phyloP scores from a whole-genome alignment of 2,113 vertebrate genomes.

The Circaetus gallicus region DNA sequence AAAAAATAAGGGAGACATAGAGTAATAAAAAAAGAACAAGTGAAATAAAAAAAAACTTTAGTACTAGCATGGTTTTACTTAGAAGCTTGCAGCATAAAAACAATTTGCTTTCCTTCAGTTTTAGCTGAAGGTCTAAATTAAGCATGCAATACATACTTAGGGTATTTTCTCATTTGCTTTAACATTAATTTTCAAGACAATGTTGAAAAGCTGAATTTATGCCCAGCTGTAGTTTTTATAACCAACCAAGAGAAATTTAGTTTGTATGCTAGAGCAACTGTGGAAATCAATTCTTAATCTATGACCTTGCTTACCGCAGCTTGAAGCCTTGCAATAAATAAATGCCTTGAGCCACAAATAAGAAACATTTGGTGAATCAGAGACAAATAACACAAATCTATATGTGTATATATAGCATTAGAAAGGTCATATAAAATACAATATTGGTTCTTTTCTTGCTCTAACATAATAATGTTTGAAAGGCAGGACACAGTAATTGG shows the following conservation, averaged over 20 bases:
- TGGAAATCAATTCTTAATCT: slow-evolving; percentile 54
- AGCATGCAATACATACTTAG: background rate
- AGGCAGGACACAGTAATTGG: slow-evolving; percentile 29
- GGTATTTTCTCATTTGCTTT: background rate
- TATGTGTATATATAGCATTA: background rate
- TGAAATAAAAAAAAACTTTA: background rate
- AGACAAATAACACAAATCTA: slow-evolving; percentile 37
- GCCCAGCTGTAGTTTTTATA: background rate
- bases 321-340: slow-evolving; percentile 53
- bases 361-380: slow-evolving; percentile 22
- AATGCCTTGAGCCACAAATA: slow-evolving; percentile 39
- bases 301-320: slow-evolving; percentile 50
- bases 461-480: slow-evolving; percentile 33
- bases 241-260: slow-evolving; percentile 40
- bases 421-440: slow-evolving; percentile 50
- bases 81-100: background rate
- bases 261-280: slow-evolving; percentile 38
- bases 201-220: slow-evolving; percentile 29
- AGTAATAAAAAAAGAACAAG: background rate
- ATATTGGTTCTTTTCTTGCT: slow-evolving; percentile 18
- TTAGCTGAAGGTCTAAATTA: background rate
- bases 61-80: background rate
- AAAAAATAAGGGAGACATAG: background rate
- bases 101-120: background rate
- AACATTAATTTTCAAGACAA: slow-evolving; percentile 8